Evolutionary conservation across 2,888 invertebrate genomes (phyloP).

Genomic region (Julus scanicus): DNA sequence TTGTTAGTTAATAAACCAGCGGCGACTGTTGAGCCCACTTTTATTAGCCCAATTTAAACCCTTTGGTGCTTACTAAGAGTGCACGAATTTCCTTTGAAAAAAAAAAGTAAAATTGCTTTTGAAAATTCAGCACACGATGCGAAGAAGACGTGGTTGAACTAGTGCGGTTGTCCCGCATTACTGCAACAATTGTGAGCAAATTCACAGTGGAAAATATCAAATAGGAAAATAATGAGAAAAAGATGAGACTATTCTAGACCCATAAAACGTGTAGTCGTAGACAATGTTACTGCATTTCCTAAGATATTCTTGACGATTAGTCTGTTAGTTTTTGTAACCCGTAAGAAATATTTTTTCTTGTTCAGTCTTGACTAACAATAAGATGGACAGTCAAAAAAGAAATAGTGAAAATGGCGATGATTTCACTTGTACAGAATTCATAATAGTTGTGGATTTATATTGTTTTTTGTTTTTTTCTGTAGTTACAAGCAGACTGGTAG

Average conservation of each 20-base stretch:
- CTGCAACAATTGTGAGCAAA: not conserved
- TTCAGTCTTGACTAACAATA: no score
- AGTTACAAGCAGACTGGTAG: no score
- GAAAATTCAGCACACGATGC: slow-evolving; percentile 25
- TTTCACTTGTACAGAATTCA: no score
- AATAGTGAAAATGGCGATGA: no score
- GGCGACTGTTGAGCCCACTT: slow-evolving; percentile 10
- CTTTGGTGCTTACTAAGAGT: not conserved
- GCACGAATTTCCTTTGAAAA: not conserved
- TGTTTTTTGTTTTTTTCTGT: no score
- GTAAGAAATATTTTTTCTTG: no score
- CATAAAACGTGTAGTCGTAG: not conserved
- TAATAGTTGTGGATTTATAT: no score
- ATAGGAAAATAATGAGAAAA: not conserved
- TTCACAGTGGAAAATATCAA: not conserved
- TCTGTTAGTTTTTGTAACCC: not conserved
- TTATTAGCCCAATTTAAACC: slow-evolving; percentile 34
- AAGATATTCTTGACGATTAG: not conserved
- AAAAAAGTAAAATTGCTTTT: slow-evolving; percentile 34
- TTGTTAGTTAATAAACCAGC: slow-evolving; percentile 43
- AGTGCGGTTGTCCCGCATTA: not conserved
- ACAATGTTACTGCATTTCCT: not conserved
- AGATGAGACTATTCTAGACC: not conserved
- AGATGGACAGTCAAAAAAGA: no score
- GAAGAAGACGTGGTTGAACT: not conserved